Evolutionary conservation across 2,113 vertebrate genomes (phyloP).

Genomic region (Trochalopteron elliotii): DNA sequence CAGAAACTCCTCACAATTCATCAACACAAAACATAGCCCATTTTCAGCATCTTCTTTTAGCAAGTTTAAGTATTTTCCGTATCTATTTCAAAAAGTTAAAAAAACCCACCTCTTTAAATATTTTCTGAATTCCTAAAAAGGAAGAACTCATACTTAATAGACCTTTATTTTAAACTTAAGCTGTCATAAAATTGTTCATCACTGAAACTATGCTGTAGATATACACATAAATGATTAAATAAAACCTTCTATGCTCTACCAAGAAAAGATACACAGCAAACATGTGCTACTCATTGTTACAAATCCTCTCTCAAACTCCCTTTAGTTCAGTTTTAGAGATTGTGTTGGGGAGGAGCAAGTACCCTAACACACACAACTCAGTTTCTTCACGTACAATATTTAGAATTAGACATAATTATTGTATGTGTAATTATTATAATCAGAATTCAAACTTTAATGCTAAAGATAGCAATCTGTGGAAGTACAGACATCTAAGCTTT

Average conservation of each 20-base stretch:
- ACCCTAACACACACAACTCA: fast-evolving
- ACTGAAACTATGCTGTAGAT: not conserved
- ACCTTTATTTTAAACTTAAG: not conserved
- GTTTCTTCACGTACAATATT: not conserved
- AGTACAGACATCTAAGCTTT: not conserved
- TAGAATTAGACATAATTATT: not conserved
- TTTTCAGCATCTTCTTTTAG: conserved; percentile 75
- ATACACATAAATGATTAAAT: not conserved
- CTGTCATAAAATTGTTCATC: not conserved
- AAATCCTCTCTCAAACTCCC: not conserved
- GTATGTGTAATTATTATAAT: not conserved
- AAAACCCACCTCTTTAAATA: not conserved
- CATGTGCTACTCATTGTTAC: not conserved
- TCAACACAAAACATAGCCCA: conserved; percentile 78
- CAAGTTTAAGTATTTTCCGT: conserved; percentile 82
- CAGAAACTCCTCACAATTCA: conserved; percentile 81
- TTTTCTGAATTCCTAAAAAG: not conserved
- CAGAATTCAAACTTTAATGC: conserved; percentile 1
- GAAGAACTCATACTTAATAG: not conserved
- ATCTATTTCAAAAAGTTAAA: conserved; percentile 72
- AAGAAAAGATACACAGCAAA: not conserved
- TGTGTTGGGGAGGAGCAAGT: not conserved
- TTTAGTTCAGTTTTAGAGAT: not conserved
- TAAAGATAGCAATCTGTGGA: not conserved
- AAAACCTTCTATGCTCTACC: not conserved